These are phyloP conservation scores for human DNA, from an alignment of 2,113 vertebrate genomes.

Conservation along the genomic window GRCh38 chr2:23879001-23879500, in stretches of 20 bases:
- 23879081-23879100: background rate
- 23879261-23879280: background rate
- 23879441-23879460: background rate
- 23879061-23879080: background rate
- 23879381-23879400: background rate
- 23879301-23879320: background rate
- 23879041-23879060: background rate
- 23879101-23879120: background rate
- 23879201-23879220: background rate
- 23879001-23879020: background rate
- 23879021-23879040: background rate
- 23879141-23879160: slow-evolving; percentile 32
- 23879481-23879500: background rate
- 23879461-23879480: background rate
- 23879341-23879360: background rate
- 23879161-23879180: background rate
- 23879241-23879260: background rate
- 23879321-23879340: background rate
- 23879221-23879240: slow-evolving; percentile 11
- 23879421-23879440: background rate
- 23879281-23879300: background rate
- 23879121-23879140: background rate
- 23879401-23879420: background rate
- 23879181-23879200: background rate
- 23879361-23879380: background rate